Evolutionary conservation across 2,797 vertebrate species (phyloP), one percentile per base, ranked within the genome.

Genomic region (Apogon hyalosoma): DNA sequence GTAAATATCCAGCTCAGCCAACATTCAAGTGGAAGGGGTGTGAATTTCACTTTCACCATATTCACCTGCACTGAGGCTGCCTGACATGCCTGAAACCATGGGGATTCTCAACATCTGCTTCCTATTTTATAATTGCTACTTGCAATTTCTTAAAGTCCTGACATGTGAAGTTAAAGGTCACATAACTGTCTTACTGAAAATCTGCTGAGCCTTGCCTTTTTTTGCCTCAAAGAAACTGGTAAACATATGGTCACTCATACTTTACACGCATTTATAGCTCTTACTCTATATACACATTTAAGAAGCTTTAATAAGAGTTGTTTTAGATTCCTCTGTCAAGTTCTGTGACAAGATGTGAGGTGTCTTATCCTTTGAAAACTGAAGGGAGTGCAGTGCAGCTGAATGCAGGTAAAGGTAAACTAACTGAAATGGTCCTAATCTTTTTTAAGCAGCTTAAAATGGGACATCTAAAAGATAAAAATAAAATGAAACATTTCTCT

Each of bases 81-180:
- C 6, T n/a, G 4, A 28, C 11, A 45, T 39, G 4, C 11, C 47
- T 45, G 18, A 11, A 40, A 19, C 13, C 10, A 46, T 38, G 12
- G 13, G 7, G 61, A 56, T 67, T 31, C 9, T 52, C 3, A 31
- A 3, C 39, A 60, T 16, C 39, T 21, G 13, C 6, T 5, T 33
- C 21, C 21, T 54, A 11, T 33, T 50, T 19, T 38, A 7, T 48
- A 43, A 47, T 14, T 57, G 24, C 21, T 10, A 18, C 43, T 42
- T 9, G 57, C 11, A 8, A 10, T 61, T 47, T 33, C 12, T 58
- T 24, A 43, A 42, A 50, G 13, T 21, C 36, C 33, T 60, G 31
- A 31, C 56, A n/a, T n/a, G 53, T 53, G 39, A 36, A 49, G 24
- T 42, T 9, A 45, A 1, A 61, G 16, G 11, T 47, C 18, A 24